Base-by-base conservation (phyloP, 1,140 invertebrate genomes). In the Hypsibius dujardini region DNA sequence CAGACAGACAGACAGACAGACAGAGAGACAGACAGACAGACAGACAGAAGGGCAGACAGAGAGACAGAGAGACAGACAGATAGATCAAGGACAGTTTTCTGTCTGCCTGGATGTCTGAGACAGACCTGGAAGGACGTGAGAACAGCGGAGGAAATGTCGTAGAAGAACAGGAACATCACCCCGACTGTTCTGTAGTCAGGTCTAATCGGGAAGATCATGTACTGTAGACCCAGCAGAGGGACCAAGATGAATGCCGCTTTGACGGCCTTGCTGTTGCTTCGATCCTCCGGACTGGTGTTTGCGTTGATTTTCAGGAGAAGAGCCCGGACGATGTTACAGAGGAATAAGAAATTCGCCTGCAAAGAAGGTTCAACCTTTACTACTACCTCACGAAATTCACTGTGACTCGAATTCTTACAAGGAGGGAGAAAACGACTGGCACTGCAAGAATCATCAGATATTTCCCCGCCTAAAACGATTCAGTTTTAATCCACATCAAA, bases 251-350 rank as follows among this genome's bases (percentile, higher is more conserved):
- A 82, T 1, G 91, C 93, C 1, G 92, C 92, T 71, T 91, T 79
- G 15, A 85, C 79, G 2, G 83, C 83, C 77, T 83, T 82, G 75
- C 85, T 77, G 79, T 85, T 2, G 78, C 79, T 15, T 77, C 78
- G 84, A 88, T 67, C 84, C 86, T 82, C 80, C 15, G 79, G 79
- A 15, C 76, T 78, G 74, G 77, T 79, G 42, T 81, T 77, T 75
- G 86, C 86, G 75, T 87, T 83, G 70, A 95, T 80, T 79, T 95
- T 95, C 2, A 87, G 86, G 47, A 92, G 84, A n/a, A 95, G 83
- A 1, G 95, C 90, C 71, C 91, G 84, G 67, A 95, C 87, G 75
- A 96, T 95, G 81, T 95, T 95, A 79, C 89, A 87, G 47, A 96
- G 84, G 79, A 96, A 95, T 70, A 89, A 81, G 45, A 94, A 81